Evolutionary conservation across 2,888 invertebrate species (phyloP).

Genomic region (Omphaloscelis lunosa): DNA sequence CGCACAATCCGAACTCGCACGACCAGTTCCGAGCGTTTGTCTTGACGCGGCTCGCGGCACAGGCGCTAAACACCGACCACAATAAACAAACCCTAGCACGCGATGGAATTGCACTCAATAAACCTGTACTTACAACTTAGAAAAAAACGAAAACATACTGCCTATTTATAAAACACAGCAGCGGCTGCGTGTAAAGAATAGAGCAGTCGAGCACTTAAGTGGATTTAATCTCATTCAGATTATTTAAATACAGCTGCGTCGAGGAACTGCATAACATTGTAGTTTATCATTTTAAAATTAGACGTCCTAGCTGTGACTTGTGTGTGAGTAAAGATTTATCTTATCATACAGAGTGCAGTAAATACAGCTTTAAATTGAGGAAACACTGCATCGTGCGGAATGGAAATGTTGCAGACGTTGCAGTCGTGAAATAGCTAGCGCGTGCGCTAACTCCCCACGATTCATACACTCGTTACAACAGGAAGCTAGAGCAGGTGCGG

Average conservation of each 20-base stretch:
- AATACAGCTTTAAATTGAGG: slow-evolving; percentile 30
- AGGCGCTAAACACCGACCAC: slow-evolving; percentile 64
- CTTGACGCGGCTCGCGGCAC: slow-evolving; percentile 51
- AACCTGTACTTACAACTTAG: slow-evolving; percentile 66
- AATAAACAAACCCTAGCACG: slow-evolving; percentile 87
- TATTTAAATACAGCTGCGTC: slow-evolving; percentile 37
- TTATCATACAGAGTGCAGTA: slow-evolving; percentile 30
- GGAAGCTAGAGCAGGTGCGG: slow-evolving; percentile 69
- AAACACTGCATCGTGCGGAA: slow-evolving; percentile 37
- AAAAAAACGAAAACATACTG: slow-evolving; percentile 37
- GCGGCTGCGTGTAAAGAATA: slow-evolving; percentile 44
- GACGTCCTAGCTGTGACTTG: slow-evolving; percentile 15
- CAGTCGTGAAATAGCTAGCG: slow-evolving; percentile 35
- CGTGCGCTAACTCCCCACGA: slow-evolving; percentile 53
- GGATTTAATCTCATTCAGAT: slow-evolving; percentile 41
- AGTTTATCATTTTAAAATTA: slow-evolving; percentile 40
- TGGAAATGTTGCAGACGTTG: slow-evolving; percentile 43
- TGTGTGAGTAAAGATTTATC: slow-evolving; percentile 35
- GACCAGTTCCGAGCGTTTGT: slow-evolving; percentile 81
- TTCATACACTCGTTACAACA: slow-evolving; percentile 57
- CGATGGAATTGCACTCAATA: slow-evolving; percentile 78
- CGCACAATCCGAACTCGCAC: slow-evolving; percentile 81
- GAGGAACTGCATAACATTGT: slow-evolving; percentile 31
- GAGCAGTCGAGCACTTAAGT: slow-evolving; percentile 37
- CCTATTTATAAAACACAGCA: slow-evolving; percentile 46